Conservation (phyloP, 2,113 vertebrate species). For the Sakesphorus luctuosus region DNA sequence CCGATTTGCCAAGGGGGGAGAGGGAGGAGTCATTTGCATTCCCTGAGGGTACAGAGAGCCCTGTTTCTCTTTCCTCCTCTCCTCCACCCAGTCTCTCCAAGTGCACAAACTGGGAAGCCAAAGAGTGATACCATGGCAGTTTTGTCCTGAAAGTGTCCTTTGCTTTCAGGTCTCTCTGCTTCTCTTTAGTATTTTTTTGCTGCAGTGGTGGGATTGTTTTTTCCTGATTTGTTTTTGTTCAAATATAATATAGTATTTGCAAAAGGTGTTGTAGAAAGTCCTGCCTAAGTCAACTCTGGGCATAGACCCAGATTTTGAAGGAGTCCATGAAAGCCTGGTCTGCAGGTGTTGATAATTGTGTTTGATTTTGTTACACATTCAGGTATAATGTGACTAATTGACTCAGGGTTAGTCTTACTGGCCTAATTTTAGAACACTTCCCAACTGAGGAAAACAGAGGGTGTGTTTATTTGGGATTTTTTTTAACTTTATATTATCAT, state of each 20-base stretch:
- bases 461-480: background rate
- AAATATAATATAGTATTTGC: background rate
- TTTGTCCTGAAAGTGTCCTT: slow-evolving; percentile 56
- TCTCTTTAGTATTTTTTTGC: background rate
- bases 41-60: slow-evolving; percentile 8
- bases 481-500: background rate
- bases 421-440: background rate
- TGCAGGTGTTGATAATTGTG: background rate
- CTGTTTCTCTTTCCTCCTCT: slow-evolving; percentile 15
- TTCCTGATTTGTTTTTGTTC: background rate
- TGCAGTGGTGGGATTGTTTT: background rate
- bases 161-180: slow-evolving; percentile 11
- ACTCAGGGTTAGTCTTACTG: background rate
- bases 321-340: background rate
- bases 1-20: slow-evolving; percentile 12
- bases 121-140: slow-evolving; percentile 33
- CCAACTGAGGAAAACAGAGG: background rate
- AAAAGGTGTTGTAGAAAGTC: background rate
- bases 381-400: background rate
- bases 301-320: background rate
- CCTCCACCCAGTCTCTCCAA: background rate
- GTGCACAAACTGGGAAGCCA: slow-evolving; percentile 4
- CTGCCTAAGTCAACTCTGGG: background rate
- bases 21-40: slow-evolving; percentile 5
- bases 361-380: background rate